phyloP scores from a whole-genome alignment of 2,797 vertebrate species.

The Cephalopachus bancanus region DNA sequence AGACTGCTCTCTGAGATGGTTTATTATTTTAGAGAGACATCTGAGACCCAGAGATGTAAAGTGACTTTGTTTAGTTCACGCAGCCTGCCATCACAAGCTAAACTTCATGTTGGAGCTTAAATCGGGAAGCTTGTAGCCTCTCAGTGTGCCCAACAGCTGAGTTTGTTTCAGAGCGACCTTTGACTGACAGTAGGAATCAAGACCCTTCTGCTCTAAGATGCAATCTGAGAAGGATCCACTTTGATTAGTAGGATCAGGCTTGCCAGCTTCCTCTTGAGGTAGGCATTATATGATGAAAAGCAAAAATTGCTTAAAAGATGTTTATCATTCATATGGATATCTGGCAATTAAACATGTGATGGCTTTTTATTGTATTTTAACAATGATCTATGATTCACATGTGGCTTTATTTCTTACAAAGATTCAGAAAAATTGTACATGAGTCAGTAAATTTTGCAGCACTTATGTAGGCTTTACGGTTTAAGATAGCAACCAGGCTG shows the following conservation, averaged over 20 bases:
- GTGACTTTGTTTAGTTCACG: slow-evolving; percentile 48
- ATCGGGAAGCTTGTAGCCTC: neutral
- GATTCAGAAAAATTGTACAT: slow-evolving; percentile 63
- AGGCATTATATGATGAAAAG: slow-evolving; percentile 25
- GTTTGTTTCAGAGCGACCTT: slow-evolving; percentile 57
- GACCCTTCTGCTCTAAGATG: slow-evolving; percentile 37
- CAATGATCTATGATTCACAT: slow-evolving; percentile 65
- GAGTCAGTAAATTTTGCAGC: slow-evolving; percentile 73
- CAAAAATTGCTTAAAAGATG: slow-evolving; percentile 38
- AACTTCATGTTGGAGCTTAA: neutral
- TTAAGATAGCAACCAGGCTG: slow-evolving; percentile 69
- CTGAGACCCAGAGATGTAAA: slow-evolving; percentile 52
- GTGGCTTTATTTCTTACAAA: slow-evolving; percentile 52
- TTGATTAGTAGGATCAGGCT: slow-evolving; percentile 38
- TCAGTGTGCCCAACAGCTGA: neutral
- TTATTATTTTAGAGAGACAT: slow-evolving; percentile 45
- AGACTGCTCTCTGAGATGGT: slow-evolving; percentile 49
- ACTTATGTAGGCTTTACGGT: slow-evolving; percentile 60
- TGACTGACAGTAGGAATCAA: slow-evolving; percentile 25
- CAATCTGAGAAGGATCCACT: neutral
- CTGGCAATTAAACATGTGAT: slow-evolving; percentile 54
- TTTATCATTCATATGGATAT: slow-evolving; percentile 55
- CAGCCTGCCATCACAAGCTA: slow-evolving; percentile 34
- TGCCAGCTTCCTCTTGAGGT: slow-evolving; percentile 47
- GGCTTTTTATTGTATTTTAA: slow-evolving; percentile 62